A percentile compares a stretch with the other conserved stretches of the same genome.
These are phyloP conservation scores for Thinocorus orbignyianus DNA, from an alignment of 2,113 vertebrate genomes.

Conservation along the genomic window DNA sequence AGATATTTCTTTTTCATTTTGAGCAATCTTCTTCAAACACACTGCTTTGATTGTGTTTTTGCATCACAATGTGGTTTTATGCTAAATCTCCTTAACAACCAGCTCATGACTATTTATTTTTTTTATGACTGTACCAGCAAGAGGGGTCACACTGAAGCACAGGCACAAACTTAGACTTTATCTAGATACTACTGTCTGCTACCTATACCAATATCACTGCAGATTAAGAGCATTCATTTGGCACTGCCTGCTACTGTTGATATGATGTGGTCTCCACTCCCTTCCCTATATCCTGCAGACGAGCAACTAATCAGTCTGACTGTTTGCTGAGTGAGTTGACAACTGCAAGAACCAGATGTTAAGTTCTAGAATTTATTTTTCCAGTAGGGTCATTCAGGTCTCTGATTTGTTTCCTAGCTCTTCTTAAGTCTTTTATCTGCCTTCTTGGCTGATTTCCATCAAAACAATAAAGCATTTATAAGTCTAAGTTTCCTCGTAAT, in stretches of 20 bases:
- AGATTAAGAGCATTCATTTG: neutral
- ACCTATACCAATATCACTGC: neutral
- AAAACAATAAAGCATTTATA: slow-evolving; percentile 5
- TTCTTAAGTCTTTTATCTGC: slow-evolving; percentile 55
- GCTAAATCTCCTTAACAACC: neutral
- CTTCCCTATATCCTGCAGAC: neutral
- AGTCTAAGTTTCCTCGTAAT: slow-evolving; percentile 31
- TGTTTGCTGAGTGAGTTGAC: slow-evolving; percentile 45
- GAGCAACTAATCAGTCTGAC: slow-evolving; percentile 23
- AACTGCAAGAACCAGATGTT: slow-evolving; percentile 57
- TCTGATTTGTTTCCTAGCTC: slow-evolving; percentile 53
- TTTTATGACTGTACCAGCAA: neutral
- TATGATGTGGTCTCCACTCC: neutral
- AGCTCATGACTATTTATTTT: neutral
- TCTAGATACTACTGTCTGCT: neutral
- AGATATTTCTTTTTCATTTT: neutral
- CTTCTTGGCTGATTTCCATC: slow-evolving; percentile 38
- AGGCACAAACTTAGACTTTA: neutral
- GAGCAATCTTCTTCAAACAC: neutral
- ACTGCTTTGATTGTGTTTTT: neutral
- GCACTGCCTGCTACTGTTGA: neutral
- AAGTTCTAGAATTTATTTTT: slow-evolving; percentile 54
- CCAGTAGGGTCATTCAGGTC: slow-evolving; percentile 37
- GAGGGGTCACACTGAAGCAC: neutral
- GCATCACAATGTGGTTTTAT: neutral